Conservation (phyloP, 1,140 invertebrate species). For the Eumeta japonica region DNA sequence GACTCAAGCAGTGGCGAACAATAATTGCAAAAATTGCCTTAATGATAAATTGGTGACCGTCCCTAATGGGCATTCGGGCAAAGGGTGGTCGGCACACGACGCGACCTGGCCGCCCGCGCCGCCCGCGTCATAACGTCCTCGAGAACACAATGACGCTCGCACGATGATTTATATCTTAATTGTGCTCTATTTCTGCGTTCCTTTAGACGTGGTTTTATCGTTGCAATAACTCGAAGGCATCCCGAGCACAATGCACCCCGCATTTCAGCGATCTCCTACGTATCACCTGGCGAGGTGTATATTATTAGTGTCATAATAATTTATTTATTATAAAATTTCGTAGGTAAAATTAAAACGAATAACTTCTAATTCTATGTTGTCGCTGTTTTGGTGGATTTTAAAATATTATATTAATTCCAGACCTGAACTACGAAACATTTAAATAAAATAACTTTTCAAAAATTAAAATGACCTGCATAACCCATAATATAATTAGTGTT, state of each 20-base stretch:
- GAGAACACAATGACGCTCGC: constrained; percentile 35
- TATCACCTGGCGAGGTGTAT: too few species aligned
- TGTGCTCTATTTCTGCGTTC: constrained; percentile 21
- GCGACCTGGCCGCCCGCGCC: constrained; percentile 24
- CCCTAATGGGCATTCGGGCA: constrained; percentile 40
- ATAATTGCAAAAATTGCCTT: constrained; percentile 57
- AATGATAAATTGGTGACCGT: constrained; percentile 57
- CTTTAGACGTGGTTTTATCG: constrained; percentile 20
- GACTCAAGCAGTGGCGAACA: constrained; percentile 34
- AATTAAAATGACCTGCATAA: too few species aligned
- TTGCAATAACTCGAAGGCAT: not conserved
- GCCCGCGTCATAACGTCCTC: constrained; percentile 54
- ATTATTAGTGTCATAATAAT: constrained; percentile 25
- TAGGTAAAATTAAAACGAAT: too few species aligned
- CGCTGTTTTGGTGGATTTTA: too few species aligned
- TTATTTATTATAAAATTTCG: too few species aligned
- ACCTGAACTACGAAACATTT: too few species aligned
- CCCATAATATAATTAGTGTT: too few species aligned
- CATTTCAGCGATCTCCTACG: too few species aligned
- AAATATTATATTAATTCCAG: too few species aligned
- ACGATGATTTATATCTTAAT: constrained; percentile 54
- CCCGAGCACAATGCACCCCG: too few species aligned
- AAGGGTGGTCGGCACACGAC: constrained; percentile 27
- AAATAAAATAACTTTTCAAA: too few species aligned
- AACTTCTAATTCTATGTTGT: too few species aligned